Percentiles rank a stretch among this genome's conserved stretches.
Conservation (phyloP, 2,797 vertebrate species). For the Chiloscyllium punctatum region DNA sequence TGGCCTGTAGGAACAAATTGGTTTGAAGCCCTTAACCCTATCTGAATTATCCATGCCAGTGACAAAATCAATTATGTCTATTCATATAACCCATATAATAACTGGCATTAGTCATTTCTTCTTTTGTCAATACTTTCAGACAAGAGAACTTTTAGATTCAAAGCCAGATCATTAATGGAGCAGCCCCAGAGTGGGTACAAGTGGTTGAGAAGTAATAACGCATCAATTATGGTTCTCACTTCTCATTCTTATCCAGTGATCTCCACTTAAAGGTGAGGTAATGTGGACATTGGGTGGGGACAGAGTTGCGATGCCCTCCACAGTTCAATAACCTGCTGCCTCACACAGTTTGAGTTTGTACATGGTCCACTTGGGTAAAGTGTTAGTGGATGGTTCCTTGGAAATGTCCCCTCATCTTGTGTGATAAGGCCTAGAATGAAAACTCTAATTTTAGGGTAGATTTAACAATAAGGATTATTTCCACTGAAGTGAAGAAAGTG, state of each 20-base stretch:
- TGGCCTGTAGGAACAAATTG: not conserved
- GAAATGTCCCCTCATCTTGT: not conserved
- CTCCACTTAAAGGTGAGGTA: not conserved
- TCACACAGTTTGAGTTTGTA: not conserved
- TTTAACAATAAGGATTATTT: not conserved
- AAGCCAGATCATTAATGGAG: not conserved
- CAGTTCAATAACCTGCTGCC: not conserved
- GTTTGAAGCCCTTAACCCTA: not conserved
- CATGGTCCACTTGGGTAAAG: not conserved
- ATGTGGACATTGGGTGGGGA: not conserved
- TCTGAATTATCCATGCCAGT: not conserved
- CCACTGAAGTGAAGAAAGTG: not conserved
- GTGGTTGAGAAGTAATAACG: not conserved
- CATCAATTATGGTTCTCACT: not conserved
- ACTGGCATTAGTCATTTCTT: not conserved
- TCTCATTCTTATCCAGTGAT: not conserved
- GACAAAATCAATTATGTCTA: constrained; percentile 2
- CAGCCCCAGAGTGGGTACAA: not conserved
- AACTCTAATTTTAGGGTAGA: not conserved
- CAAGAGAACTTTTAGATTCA: not conserved
- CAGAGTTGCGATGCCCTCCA: not conserved
- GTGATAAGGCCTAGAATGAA: not conserved
- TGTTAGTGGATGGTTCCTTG: not conserved
- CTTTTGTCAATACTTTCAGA: not conserved
- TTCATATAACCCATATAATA: not conserved